These are phyloP conservation scores for Dinoponera quadriceps DNA, from an alignment of 1,140 invertebrate species.

Conservation along the genomic window DNA sequence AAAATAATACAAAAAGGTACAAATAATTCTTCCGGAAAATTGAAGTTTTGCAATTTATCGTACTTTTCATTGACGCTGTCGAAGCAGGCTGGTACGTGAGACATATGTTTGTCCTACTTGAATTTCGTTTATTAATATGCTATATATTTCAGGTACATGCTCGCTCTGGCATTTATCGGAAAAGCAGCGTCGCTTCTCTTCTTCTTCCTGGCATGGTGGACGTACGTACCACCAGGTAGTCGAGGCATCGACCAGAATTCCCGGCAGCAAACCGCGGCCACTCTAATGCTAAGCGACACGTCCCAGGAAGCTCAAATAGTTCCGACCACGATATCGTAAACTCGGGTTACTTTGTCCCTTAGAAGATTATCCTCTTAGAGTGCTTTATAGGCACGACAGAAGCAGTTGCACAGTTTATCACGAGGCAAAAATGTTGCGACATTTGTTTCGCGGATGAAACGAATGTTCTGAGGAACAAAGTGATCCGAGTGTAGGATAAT, in stretches of 20 bases:
- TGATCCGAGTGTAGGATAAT: neutral
- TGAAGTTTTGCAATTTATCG: no score
- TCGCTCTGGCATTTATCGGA: slow-evolving; percentile 88
- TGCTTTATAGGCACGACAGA: slow-evolving; percentile 6
- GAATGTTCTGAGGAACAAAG: neutral
- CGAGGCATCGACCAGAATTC: slow-evolving; percentile 71
- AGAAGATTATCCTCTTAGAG: slow-evolving; percentile 5
- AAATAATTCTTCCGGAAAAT: no score
- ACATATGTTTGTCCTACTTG: neutral
- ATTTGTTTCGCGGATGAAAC: neutral
- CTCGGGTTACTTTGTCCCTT: neutral
- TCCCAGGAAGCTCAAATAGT: slow-evolving; percentile 52
- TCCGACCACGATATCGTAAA: slow-evolving; percentile 50
- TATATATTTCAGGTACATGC: slow-evolving; percentile 88
- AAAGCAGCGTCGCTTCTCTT: slow-evolving; percentile 89
- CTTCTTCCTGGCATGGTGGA: slow-evolving; percentile 90
- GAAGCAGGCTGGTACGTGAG: neutral
- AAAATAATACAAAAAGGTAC: no score
- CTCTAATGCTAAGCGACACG: slow-evolving; percentile 69
- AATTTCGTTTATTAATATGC: neutral
- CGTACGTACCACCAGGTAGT: slow-evolving; percentile 87
- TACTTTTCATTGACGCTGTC: no score
- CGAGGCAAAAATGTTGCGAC: neutral
- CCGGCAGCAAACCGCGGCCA: slow-evolving; percentile 69
- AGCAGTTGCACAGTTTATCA: neutral